Base-by-base conservation (phyloP, 2,888 invertebrate species). In the Pinctada fucata region DNA sequence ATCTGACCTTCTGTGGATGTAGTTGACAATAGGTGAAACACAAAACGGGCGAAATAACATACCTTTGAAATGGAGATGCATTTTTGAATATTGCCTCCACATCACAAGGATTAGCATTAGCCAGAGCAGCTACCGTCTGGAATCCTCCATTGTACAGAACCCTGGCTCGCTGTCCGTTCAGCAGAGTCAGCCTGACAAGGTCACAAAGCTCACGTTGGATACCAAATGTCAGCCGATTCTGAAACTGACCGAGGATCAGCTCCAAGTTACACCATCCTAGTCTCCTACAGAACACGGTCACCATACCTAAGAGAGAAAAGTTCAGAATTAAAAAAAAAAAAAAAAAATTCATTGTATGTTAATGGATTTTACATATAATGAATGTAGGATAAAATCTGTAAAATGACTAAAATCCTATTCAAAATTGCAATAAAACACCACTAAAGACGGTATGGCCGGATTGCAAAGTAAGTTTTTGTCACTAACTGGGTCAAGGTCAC, bases 251-350 rank as follows among this genome's bases (percentile, higher is more conserved):
- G 66, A 99, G 94, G 65, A 99, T 94, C 83, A 97, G 93, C 92
- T 98, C 96, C 89, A 99, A 94, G 91, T 96, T 97, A 84, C 95
- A 95, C 99, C 99, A 99, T 48, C 98, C 97, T 10, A 99, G 93
- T 75, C 97, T 96, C 82, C 95, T 95, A 92, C 98, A 97, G 93
- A 99, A 99, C n/a, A 97, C 95, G 2, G 98, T 97, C 1, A 99
- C 97, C 96, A 99, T 99, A 77, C 98, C 98, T 96, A 85, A 66
- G 1, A 58, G 13, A 58, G 13, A 58, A 45, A 68, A 63, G 31
- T 3, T 16, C n/a, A 65, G 6, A 58, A 10, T 58, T 58, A 13
- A 10, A 10, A 58, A 58, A 58, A 1, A 10, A 10, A 58, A 58
- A 58, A 58, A 58, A 13, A 58, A 10, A 8, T 52, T 10, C 58